Base-by-base conservation (phyloP, 1,140 invertebrate genomes). In the Drosophila neocordata region DNA sequence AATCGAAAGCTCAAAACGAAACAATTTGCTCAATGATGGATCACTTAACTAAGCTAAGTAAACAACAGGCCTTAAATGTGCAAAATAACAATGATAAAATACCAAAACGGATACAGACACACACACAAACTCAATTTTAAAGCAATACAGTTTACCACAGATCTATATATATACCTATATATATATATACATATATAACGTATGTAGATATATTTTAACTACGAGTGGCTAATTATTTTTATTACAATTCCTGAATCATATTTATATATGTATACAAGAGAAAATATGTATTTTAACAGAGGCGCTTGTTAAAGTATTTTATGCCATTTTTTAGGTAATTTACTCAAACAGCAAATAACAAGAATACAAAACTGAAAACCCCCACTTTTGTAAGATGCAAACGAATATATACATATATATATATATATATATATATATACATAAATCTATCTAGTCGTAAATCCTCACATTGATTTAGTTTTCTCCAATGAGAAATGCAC, bases 21-120 rank as follows among this genome's bases (percentile, higher is more conserved):
- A 68, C 27, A 63, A 57, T 64, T 84, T 84, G 80, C 80, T 84
- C 81, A 85, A 84, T 56, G n/a, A 44, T 38, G 22, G 27, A 74
- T 55, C 37, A 18, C 37, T 62, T 68, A 51, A 44, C 55, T 79
- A 79, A 65, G 56, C 66, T 77, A 74, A 65, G 79, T 79, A 15
- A 76, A 88, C 79, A 63, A 48, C 79, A 89, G 79, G 83, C 83
- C 83, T 88, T 88, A 83, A 89, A 83, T 88, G 83, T 88, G 83
- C 83, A 89, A 88, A 88, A 69, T 22, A 52, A 24, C n/a, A 31
- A 88, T 79, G 60, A 3, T 11, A 18, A 48, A 20, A 48, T 2
- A 48, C 41, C 7, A 44, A 20, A 44, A 2, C 41, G 4, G 6
- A 15, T 7, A 3, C 41, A 20, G 8, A 48, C 15, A 48, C 41